Evolutionary conservation across 2,113 vertebrate genomes (phyloP).

Genomic region (Todiramphus chloris): DNA sequence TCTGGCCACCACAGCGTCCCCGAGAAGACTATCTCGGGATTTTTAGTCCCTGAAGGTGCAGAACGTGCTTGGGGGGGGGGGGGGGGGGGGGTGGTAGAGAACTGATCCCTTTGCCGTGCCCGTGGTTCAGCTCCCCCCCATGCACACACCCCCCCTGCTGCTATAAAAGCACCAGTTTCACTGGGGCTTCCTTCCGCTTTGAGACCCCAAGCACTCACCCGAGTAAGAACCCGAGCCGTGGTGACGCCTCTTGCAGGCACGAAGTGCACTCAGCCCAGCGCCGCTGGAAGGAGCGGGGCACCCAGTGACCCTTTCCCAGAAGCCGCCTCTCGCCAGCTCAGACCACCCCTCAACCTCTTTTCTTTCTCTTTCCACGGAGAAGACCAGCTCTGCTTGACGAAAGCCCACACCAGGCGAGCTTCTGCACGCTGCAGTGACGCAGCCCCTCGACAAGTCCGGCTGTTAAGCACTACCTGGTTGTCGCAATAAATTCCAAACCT

Average conservation of each 20-base stretch:
- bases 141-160: neutral
- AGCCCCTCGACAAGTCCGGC: neutral
- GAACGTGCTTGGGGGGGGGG: neutral
- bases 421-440: neutral
- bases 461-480: neutral
- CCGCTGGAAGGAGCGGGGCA: neutral
- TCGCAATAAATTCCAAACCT: neutral
- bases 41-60: neutral
- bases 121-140: neutral
- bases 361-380: neutral
- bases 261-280: neutral
- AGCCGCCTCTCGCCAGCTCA: neutral
- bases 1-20: neutral
- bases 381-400: neutral
- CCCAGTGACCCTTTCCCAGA: neutral
- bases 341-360: neutral
- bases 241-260: neutral
- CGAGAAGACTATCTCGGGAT: neutral
- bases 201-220: too few relatives aligned
- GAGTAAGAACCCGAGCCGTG: neutral
- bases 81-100: neutral
- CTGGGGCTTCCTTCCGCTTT: neutral
- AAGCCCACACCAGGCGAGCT: neutral
- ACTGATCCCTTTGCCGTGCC: neutral
- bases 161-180: neutral